These are phyloP conservation scores for Dysmachus trigonus DNA, from an alignment of 2,888 invertebrate species.

Conservation along the genomic window DNA sequence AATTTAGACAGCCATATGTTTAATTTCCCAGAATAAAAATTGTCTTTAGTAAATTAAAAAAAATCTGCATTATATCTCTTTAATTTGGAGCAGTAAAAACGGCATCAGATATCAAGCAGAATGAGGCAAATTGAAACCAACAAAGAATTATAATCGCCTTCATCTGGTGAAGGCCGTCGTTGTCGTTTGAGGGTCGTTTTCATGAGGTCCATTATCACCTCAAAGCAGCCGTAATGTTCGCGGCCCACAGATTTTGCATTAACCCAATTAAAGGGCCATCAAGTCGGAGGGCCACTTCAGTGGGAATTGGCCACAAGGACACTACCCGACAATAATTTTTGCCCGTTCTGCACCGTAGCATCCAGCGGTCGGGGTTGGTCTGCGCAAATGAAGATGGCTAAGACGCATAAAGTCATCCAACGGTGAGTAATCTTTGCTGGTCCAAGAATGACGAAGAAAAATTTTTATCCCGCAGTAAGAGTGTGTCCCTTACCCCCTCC, in stretches of 20 bases:
- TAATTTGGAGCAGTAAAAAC: background rate
- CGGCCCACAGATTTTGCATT: background rate
- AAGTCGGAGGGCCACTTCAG: background rate
- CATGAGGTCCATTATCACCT: background rate
- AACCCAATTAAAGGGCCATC: background rate
- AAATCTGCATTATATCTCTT: too few species aligned
- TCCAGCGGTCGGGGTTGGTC: background rate
- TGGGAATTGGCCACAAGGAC: background rate
- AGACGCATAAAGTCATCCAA: slow-evolving; percentile 29
- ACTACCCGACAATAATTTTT: background rate
- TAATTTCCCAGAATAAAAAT: too few species aligned
- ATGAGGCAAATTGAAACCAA: background rate
- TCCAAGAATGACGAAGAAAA: slow-evolving; percentile 24
- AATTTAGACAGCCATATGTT: too few species aligned
- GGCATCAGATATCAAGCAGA: background rate
- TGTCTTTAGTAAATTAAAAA: too few species aligned
- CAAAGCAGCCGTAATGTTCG: background rate
- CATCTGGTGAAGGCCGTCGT: background rate
- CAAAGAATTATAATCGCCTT: background rate
- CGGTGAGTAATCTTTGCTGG: slow-evolving; percentile 19
- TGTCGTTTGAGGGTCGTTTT: background rate
- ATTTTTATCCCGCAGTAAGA: background rate
- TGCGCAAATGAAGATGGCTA: slow-evolving; percentile 18
- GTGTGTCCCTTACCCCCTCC: too few species aligned
- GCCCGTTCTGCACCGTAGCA: background rate